Base-by-base conservation (phyloP, 2,113 vertebrate genomes). In the Raja brachyura region DNA sequence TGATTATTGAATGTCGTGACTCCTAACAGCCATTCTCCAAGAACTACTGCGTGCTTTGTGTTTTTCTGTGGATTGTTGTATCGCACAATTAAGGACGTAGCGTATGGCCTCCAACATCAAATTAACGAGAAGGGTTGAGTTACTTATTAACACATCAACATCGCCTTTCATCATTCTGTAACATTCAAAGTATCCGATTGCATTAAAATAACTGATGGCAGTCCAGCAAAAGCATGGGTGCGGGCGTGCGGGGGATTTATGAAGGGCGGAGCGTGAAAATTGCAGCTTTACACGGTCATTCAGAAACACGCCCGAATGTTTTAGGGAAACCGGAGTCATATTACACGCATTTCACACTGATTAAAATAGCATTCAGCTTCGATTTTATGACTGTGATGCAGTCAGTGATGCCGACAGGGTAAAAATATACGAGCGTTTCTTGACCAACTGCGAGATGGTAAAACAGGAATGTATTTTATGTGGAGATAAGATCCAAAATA, bases 341-440 rank as follows among this genome's bases (percentile, higher is more conserved):
- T 11, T 11, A 20, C 2, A 83, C 20, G 54, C 7, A 56, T 83
- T 83, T 83, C 79, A 56, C 10, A 66, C 5, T 63, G n/a, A 88
- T 88, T 86, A 31, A 73, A 25, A 31, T 33, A 22, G 28, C 39
- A 28, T 22, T 90, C 18, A 54, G 22, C n/a, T 20, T 48, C 33
- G 20, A 54, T 20, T 54, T 7, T 33, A 70, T 70, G 22, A 18
- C 31, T 18, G 10, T 70, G 68, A 73, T 92, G 39, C 39, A 48
- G 39, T 48, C 39, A 48, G 39, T 48, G 39, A 48, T 63, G 31
- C 31, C 9, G 33, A 31, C 85, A 54, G 39, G 78, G 22, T 59
- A 93, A 93, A 93, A 61, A 93, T 94, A 93, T 93, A 94, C 76
- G 94, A 93, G 76, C 93, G 93, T 90, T 93, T 93, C 93, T 93